These are phyloP conservation scores for Drosophila acutilabella DNA, from an alignment of 2,888 invertebrate species.

Conservation along the genomic window DNA sequence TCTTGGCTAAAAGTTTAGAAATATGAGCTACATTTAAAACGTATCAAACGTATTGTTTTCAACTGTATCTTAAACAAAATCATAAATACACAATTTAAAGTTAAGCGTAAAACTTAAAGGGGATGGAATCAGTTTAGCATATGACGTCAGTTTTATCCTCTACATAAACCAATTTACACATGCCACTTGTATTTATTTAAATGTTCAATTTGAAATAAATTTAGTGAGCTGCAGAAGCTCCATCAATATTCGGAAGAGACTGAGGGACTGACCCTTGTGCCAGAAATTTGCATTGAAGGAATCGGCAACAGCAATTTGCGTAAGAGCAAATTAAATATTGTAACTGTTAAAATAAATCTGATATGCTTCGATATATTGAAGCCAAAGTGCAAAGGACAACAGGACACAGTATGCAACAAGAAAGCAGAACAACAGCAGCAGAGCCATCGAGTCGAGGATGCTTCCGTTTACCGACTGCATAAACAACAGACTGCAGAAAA, in stretches of 20 bases:
- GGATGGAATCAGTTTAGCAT: background rate
- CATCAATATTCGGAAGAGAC: conserved; percentile 30
- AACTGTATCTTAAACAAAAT: conserved; percentile 38
- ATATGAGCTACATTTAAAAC: background rate
- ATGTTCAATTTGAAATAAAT: conserved; percentile 43
- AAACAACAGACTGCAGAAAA: conserved; percentile 62
- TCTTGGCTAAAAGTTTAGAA: conserved; percentile 19
- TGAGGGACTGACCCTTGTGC: conserved; percentile 21
- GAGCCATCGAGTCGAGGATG: conserved; percentile 42
- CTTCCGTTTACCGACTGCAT: conserved; percentile 49
- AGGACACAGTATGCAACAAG: conserved; percentile 30
- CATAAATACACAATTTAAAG: conserved; percentile 46
- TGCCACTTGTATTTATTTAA: conserved; percentile 30
- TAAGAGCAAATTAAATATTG: conserved; percentile 78
- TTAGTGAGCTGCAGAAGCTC: conserved; percentile 41
- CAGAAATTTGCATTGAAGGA: conserved; percentile 56
- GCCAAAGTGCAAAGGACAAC: conserved; percentile 60
- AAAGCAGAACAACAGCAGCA: conserved; percentile 12
- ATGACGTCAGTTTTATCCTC: conserved; percentile 7
- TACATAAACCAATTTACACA: conserved; percentile 44
- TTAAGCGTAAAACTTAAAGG: conserved; percentile 6
- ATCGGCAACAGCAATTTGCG: conserved; percentile 71
- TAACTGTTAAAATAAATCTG: conserved; percentile 73
- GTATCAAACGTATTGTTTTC: conserved; percentile 38
- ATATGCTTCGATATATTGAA: conserved; percentile 57